A percentile compares a stretch with the other conserved stretches of the same genome.
Evolutionary conservation across 2,113 vertebrate genomes (phyloP).

Genomic region (Hypomesus transpacificus): DNA sequence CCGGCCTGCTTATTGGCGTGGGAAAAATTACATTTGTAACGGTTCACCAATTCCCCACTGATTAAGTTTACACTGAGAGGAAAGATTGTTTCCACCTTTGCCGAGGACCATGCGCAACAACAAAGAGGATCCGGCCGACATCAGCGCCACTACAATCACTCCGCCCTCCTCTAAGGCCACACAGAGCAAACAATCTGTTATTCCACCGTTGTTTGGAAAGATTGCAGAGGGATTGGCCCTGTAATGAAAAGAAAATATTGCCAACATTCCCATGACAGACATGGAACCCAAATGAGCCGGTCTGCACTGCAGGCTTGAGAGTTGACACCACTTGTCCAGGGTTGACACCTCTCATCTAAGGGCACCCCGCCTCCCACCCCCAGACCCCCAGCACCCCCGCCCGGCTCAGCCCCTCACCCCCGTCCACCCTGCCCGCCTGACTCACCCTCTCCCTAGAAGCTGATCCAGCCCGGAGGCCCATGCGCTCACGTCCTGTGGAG

Average conservation of each 20-base stretch:
- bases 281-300: constrained; percentile 61
- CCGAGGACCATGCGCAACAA: constrained; percentile 28
- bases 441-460: constrained; percentile 70
- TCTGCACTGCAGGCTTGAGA: constrained; percentile 49
- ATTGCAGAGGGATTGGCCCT: constrained; percentile 63
- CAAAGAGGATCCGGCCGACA: constrained; percentile 34
- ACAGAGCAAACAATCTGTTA: constrained; percentile 70
- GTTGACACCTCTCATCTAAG: constrained; percentile 67
- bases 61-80: constrained; percentile 44
- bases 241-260: constrained; percentile 79
- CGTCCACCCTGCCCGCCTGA: constrained; percentile 55
- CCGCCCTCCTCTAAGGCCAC: constrained; percentile 55
- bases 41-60: constrained; percentile 37
- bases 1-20: constrained; percentile 31
- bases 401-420: constrained; percentile 36
- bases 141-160: constrained; percentile 40
- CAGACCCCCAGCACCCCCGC: constrained; percentile 30
- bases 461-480: constrained; percentile 66
- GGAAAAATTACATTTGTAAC: constrained; percentile 30
- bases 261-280: constrained; percentile 74
- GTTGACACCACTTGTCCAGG: constrained; percentile 17
- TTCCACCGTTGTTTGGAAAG: constrained; percentile 71
- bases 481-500: constrained; percentile 70
- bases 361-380: constrained; percentile 11
- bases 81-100: constrained; percentile 51